Base-by-base conservation (phyloP, 2,797 vertebrate species). In the Discoglossus pictus region DNA sequence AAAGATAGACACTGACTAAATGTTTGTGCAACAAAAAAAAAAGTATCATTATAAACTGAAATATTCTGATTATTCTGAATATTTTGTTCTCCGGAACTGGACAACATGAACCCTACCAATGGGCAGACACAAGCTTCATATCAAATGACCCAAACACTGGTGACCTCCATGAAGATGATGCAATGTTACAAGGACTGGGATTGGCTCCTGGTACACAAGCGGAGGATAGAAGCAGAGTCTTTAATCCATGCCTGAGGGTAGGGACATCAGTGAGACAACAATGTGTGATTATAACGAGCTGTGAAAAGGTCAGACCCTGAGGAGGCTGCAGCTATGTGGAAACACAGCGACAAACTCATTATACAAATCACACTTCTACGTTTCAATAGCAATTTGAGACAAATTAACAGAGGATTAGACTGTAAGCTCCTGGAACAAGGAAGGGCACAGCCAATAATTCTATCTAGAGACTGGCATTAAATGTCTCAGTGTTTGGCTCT, bases 301-400 rank as follows among this genome's bases (percentile, higher is more conserved):
- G 76, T 78, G 88, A 89, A 90, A 88, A 89, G 89, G 89, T 89
- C 87, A 87, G 74, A 86, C 86, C 87, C 85, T 79, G 76, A 82
- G 87, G 87, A 86, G 55, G 83, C 25, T 56, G 40, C 79, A 73
- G 68, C 77, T 77, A 76, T 72, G 40, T 69, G 23, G 34, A 47
- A 46, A 12, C 5, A 39, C 47, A 35, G 34, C 39, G 4, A 10
- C 1, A 1, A 6, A 34, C 13, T 35, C 27, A 53, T 43, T 43
- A 50, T 18, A 27, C 17, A 61, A 40, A 53, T 52, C 24, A 15
- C 16, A 25, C 39, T n/a, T 18, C 11, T 9, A 9, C 46, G 44
- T 47, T 50, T 59, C 53, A 65, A 10, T 11, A 1, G 21, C 24
- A 21, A 23, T 31, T 50, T 54, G n/a, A 25, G 47, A 18, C 7